These are phyloP conservation scores for Teleopsis dalmanni DNA, from an alignment of 1,140 invertebrate genomes.

Conservation along the genomic window DNA sequence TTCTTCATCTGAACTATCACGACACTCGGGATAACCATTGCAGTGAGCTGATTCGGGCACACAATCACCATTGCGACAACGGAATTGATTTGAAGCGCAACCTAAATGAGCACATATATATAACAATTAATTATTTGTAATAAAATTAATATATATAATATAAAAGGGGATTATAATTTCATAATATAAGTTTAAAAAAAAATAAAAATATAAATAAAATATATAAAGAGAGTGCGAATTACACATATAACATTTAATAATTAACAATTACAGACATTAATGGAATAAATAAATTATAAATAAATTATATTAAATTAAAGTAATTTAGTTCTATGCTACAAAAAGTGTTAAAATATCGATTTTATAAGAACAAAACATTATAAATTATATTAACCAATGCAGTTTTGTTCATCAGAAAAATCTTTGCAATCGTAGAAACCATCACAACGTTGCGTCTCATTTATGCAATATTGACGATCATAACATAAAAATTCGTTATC, in stretches of 20 bases:
- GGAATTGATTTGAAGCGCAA: slow-evolving; percentile 46
- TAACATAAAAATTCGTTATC: slow-evolving; percentile 57
- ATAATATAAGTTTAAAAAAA: slow-evolving; percentile 1
- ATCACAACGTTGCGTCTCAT: slow-evolving; percentile 66
- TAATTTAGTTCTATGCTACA: slow-evolving; percentile 3
- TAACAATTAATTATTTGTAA: too few relatives aligned
- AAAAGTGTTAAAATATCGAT: background rate
- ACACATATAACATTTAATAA: background rate
- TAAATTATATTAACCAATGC: slow-evolving; percentile 49
- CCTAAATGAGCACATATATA: too few relatives aligned
- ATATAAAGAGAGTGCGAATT: background rate
- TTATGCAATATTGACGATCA: slow-evolving; percentile 60
- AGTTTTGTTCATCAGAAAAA: slow-evolving; percentile 85
- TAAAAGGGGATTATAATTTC: too few relatives aligned
- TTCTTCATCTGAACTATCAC: slow-evolving; percentile 69
- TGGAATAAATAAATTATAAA: background rate
- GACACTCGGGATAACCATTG: slow-evolving; percentile 62
- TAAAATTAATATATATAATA: too few relatives aligned
- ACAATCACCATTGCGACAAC: slow-evolving; percentile 58
- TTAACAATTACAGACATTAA: background rate
- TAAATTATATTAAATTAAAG: background rate
- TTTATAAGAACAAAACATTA: background rate
- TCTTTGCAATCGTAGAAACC: slow-evolving; percentile 83
- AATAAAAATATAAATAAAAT: slow-evolving; percentile 3
- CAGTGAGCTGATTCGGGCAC: slow-evolving; percentile 57